phyloP scores from a whole-genome alignment of 2,113 vertebrate species.

The Syngnathus scovelli region DNA sequence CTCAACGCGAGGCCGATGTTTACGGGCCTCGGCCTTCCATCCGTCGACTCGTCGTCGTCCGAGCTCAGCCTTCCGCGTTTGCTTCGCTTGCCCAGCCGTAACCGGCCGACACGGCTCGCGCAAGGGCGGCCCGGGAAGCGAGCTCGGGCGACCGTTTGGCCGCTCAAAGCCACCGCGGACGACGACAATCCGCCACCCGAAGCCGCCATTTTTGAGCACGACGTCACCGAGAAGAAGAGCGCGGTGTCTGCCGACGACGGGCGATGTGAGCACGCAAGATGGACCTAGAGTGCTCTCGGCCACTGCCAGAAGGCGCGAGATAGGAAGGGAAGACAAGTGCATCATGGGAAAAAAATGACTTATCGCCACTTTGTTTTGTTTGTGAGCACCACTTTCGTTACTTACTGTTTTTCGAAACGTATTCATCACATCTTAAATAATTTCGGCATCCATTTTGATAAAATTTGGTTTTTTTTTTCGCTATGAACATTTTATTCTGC shows the following conservation, averaged over 20 bases:
- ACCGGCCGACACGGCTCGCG: conserved; percentile 59
- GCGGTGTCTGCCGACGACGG: conserved; percentile 40
- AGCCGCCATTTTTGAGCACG: conserved; percentile 84
- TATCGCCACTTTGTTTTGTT: conserved; percentile 5
- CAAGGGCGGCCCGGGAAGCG: conserved; percentile 81
- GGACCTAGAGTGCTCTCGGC: conserved; percentile 47
- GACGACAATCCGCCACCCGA: conserved; percentile 76
- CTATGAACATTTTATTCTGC: neutral
- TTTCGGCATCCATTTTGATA: neutral
- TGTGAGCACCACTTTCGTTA: neutral
- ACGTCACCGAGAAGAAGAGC: conserved; percentile 63
- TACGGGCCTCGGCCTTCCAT: conserved; percentile 72
- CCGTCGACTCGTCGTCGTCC: conserved; percentile 55
- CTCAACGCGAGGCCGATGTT: conserved; percentile 74
- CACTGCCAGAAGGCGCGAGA: conserved; percentile 71
- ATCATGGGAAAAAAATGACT: conserved; percentile 66
- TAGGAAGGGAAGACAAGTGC: conserved; percentile 58
- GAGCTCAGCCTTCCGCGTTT: conserved; percentile 63
- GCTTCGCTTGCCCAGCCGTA: conserved; percentile 63
- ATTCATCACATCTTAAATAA: neutral
- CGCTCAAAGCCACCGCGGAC: conserved; percentile 59
- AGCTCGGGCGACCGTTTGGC: conserved; percentile 65
- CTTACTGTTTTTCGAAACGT: neutral
- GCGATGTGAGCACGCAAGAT: conserved; percentile 50
- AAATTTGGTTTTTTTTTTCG: neutral